Conservation (phyloP, 1,140 invertebrate genomes). For the Cepaea nemoralis region DNA sequence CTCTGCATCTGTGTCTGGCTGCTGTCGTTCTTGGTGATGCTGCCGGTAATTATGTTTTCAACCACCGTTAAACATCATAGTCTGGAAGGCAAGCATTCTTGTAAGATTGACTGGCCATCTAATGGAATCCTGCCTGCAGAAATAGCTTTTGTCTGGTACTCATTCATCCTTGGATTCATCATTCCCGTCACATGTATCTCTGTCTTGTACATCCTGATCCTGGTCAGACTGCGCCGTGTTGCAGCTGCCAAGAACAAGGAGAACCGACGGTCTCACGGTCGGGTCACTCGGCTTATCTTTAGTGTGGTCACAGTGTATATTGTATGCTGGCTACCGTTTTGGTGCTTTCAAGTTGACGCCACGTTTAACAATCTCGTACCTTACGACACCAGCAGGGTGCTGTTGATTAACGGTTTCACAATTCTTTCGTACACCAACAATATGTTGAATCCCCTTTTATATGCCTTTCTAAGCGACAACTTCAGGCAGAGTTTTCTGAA, state of each 20-base stretch:
- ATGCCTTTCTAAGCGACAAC: conserved; percentile 85
- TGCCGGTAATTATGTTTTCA: conserved; percentile 92
- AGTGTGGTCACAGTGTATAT: conserved; percentile 97
- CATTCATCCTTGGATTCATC: conserved; percentile 91
- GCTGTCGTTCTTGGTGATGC: conserved; percentile 76
- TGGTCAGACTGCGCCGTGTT: conserved; percentile 81
- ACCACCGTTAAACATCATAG: conserved; percentile 71
- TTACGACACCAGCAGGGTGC: conserved; percentile 31
- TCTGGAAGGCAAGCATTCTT: conserved; percentile 51
- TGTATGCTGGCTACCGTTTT: conserved; percentile 96
- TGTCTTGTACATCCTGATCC: conserved; percentile 95
- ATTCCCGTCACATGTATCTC: conserved; percentile 92
- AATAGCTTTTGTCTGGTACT: conserved; percentile 78
- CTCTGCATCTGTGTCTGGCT: conserved; percentile 72
- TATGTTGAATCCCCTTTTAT: conserved; percentile 84
- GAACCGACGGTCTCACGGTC: conserved; percentile 90
- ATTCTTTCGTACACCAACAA: conserved; percentile 73
- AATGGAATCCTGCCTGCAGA: conserved; percentile 63
- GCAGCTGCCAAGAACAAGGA: conserved; percentile 82
- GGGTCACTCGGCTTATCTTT: conserved; percentile 93
- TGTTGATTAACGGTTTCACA: conserved; percentile 64
- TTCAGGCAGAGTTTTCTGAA: conserved; percentile 84
- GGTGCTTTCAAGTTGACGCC: conserved; percentile 80
- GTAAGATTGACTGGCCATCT: conserved; percentile 64
- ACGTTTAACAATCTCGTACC: conserved; percentile 44